Percentiles rank a stretch among this genome's conserved stretches.
phyloP scores from a whole-genome alignment of 2,113 vertebrate genomes.

The Pagrus major region DNA sequence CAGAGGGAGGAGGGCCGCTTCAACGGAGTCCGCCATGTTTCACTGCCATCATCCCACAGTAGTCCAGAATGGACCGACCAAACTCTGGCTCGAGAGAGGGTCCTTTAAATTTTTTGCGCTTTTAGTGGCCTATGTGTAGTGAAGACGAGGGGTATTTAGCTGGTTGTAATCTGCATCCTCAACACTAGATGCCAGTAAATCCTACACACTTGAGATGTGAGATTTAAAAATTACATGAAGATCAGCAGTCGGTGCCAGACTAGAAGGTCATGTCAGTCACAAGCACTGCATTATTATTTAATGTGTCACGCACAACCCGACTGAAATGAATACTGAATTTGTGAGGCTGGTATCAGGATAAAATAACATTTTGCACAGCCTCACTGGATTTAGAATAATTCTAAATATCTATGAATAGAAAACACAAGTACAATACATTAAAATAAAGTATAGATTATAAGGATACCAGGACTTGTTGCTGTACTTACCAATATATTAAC shows the following conservation, averaged over 20 bases:
- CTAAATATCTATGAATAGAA: not conserved
- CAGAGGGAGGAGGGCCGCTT: too few species aligned
- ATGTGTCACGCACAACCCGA: not conserved
- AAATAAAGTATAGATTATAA: not conserved
- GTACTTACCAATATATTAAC: not conserved
- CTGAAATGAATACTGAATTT: not conserved
- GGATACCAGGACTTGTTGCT: not conserved
- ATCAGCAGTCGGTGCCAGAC: not conserved
- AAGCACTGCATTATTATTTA: not conserved
- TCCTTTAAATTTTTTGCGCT: too few species aligned
- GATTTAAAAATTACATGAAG: not conserved
- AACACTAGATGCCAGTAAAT: too few species aligned
- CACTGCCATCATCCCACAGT: too few species aligned
- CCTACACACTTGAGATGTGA: too few species aligned
- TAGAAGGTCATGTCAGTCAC: not conserved
- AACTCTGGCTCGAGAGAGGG: too few species aligned
- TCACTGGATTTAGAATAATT: not conserved
- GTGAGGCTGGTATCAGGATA: not conserved
- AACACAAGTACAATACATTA: not conserved
- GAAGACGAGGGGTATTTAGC: too few species aligned
- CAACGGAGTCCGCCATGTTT: too few species aligned
- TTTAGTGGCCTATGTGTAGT: too few species aligned
- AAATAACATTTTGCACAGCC: not conserved
- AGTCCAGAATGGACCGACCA: too few species aligned
- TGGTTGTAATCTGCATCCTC: too few species aligned